Evolutionary conservation across 2,113 vertebrate genomes (phyloP), one percentile per base, ranked within the genome.

Genomic region (Sinocyclocheilus anshuiensis): DNA sequence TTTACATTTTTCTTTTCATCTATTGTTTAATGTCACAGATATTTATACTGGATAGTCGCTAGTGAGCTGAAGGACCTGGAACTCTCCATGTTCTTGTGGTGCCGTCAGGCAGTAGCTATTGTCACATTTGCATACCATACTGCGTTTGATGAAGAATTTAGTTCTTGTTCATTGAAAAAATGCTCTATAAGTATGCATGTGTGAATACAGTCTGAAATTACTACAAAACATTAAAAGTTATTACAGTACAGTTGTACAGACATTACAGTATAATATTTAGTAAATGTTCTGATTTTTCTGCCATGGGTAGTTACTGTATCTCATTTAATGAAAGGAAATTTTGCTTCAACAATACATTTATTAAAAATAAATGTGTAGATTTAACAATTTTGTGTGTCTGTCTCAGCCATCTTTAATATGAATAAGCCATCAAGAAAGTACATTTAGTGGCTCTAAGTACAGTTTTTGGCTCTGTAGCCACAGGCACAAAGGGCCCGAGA

Each of bases 401-500:
- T 77, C 61, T 71, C 4, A 39, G 22, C 22, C 15, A 59, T 69
- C 2, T 29, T 59, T 74, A 18, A 55, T 16, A 59, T 45, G 77
- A 86, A 81, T 86, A 72, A 81, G 77, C 77, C 85, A 81, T 81
- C 85, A 50, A 20, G 13, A 45, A 63, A 59, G 33, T 42, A 57
- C 50, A 61, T 26, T 9, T 39, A 50, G 67, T n/a, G 13, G 12
- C 18, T 74, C 16, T n/a, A 63, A 87, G 88, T 92, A 86, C 91
- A 90, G 42, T 42, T 42, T 7, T 42, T 42, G 42, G 42, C 42
- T 42, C 42, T 42, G 42, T 74, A 81, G 77, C 57, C 76, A 71
- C n/a, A 6, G 77, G 77, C 76, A 79, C 50, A 91, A 90, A 93
- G 89, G 88, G 89, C 91, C 92, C 92, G 88, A 92, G 89, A 86